Evolutionary conservation across 1,140 invertebrate species (phyloP), one percentile per base, ranked within the genome.

Genomic region (Polyergus mexicanus): DNA sequence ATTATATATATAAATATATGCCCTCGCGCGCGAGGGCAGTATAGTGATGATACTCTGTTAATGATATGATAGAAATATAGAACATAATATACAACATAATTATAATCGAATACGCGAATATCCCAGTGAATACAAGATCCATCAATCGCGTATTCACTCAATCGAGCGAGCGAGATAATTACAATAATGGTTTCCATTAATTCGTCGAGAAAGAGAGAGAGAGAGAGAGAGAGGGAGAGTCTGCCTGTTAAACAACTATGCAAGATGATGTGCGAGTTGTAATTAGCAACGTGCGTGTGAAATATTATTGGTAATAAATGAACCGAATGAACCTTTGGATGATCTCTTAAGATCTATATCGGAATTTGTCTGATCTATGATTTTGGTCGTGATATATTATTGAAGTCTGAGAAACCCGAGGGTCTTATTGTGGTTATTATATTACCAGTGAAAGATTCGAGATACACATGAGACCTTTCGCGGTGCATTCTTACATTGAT

Each of bases 1-100:
- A n/a, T 80, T 38, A 85, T 62, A 38, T 7, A 32, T 32, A 32
- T 4, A 32, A 32, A 32, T 32, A 32, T 32, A 32, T 32, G 32
- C 32, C 13, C 77, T 58, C 32, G 13, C 77, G 44, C 32, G 19
- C 38, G 65, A 74, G 83, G 78, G 81, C 10, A 89, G 66, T 28
- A 71, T 87, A 89, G 78, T 58, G 66, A 68, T 84, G 68, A 87
- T 86, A 86, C 77, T 80, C 77, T 80, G 63, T 71, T 87, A 81
- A 84, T 69, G 41, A 66, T 51, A 51, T 86, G 76, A 86, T 80
- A 88, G 87, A 88, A 83, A 71, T 88, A 88, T 88, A 66, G 76
- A 77, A 8, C 44, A 32, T 80, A 80, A 80, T 44, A 83, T 74
- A 83, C 51, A 16, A 41, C 11, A 0, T 74, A 83, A 74, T 51